Base-by-base conservation (phyloP, 2,113 vertebrate species). In the Platichthys flesus region DNA sequence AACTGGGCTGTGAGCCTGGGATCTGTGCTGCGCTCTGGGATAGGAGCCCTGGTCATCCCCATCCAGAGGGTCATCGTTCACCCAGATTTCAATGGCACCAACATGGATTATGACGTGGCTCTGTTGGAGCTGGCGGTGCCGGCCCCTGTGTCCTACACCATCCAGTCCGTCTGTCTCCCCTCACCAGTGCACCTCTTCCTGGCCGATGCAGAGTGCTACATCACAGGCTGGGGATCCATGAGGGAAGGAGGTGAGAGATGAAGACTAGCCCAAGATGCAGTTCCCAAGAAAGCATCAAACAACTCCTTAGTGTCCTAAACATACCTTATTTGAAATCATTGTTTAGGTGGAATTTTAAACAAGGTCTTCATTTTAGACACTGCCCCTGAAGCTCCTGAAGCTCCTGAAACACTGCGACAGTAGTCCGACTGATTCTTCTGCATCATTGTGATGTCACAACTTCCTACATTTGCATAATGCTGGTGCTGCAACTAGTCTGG, bases 171-270 rank as follows among this genome's bases (percentile, higher is more conserved):
- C 59, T 99, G 97, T 83, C 94, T 99, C 13, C 98, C 97, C 0
- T 95, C 96, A 9, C 84, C 85, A 0, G 89, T 89, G 1, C 96
- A 97, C n/a, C 9, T 71, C 87, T 96, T 98, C 78, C 78, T 76
- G 0, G 92, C 94, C 21, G 94, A 90, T 5, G 80, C 93, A 1
- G 96, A 93, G 84, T 99, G 98, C 79, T 95, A 96, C 91, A 96
- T 99, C 87, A 94, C 95, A 2, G 98, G 98, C 78, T 99, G 98
- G 98, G 98, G 98, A 2, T 96, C 97, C 2, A 93, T 88, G 76
- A 90, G 81, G 59, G 94, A 94, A 69, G 93, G 94, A 71, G 95
- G 94, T 95, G 66, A 90, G 91, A 16, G 16, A 10, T 42, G 31
- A 31, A 31, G 31, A 31, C 6, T 31, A 5, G 28, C 28, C 5